Evolutionary conservation across 2,888 invertebrate species (phyloP).

Genomic region (Trachelus tabidus): DNA sequence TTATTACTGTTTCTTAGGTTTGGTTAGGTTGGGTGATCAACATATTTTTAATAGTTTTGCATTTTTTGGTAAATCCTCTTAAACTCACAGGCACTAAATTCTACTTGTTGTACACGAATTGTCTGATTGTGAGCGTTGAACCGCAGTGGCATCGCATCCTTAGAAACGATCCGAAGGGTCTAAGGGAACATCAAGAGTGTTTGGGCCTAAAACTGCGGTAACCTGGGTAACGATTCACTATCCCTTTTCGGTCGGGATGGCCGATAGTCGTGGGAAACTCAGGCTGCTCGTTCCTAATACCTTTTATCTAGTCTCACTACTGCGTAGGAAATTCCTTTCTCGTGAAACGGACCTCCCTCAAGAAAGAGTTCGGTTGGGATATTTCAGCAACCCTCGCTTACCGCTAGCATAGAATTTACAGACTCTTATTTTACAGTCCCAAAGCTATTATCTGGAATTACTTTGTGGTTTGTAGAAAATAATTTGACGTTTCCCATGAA

Average conservation of each 20-base stretch:
- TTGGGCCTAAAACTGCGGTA: neutral
- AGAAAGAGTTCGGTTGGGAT: neutral
- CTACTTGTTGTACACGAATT: neutral
- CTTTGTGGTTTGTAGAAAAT: neutral
- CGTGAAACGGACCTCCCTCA: neutral
- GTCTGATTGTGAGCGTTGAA: neutral
- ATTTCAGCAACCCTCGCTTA: neutral
- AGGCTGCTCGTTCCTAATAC: slow-evolving; percentile 41
- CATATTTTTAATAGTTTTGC: too few relatives aligned
- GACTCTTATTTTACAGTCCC: slow-evolving; percentile 5
- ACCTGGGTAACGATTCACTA: slow-evolving; percentile 26
- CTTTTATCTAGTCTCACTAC: slow-evolving; percentile 37
- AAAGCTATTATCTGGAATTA: slow-evolving; percentile 25
- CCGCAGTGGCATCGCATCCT: neutral
- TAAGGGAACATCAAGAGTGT: neutral
- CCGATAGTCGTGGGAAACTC: slow-evolving; percentile 49
- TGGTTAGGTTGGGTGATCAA: neutral
- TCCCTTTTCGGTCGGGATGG: slow-evolving; percentile 41
- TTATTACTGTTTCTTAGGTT: neutral
- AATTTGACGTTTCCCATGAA: neutral
- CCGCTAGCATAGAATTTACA: neutral
- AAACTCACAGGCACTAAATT: neutral
- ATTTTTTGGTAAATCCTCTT: neutral
- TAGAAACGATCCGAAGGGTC: neutral
- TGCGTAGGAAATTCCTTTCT: neutral